Conservation (phyloP, 2,113 vertebrate species). For the Chionomys nivalis region DNA sequence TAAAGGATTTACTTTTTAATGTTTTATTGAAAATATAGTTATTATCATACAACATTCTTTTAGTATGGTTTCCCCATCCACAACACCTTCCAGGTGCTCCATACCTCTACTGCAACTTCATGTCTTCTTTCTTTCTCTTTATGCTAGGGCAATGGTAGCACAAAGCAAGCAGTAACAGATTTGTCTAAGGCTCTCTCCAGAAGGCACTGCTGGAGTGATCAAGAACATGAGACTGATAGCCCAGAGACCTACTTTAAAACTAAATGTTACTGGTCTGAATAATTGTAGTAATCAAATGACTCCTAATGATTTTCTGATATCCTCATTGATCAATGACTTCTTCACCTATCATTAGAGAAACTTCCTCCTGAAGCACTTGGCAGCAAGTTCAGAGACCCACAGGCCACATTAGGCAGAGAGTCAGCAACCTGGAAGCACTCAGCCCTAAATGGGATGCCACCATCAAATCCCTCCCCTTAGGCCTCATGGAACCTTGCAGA, state of each 20-base stretch:
- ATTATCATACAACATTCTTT: background rate
- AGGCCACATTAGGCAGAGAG: background rate
- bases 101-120: too few species aligned
- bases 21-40: background rate
- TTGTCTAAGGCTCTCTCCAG: too few species aligned
- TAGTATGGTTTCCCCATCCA: background rate
- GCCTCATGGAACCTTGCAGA: background rate
- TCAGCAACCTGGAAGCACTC: background rate
- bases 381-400: background rate
- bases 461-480: background rate
- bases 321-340: background rate
- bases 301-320: background rate
- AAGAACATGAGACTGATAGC: too few species aligned
- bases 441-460: background rate
- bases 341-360: background rate
- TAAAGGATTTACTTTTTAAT: background rate
- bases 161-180: too few species aligned
- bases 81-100: too few species aligned
- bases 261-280: too few species aligned
- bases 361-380: background rate
- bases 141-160: too few species aligned
- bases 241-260: too few species aligned
- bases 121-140: too few species aligned
- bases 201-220: too few species aligned
- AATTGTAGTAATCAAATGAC: too few species aligned